phyloP scores from a whole-genome alignment of 2,113 vertebrate genomes.

The Eleginops maclovinus region DNA sequence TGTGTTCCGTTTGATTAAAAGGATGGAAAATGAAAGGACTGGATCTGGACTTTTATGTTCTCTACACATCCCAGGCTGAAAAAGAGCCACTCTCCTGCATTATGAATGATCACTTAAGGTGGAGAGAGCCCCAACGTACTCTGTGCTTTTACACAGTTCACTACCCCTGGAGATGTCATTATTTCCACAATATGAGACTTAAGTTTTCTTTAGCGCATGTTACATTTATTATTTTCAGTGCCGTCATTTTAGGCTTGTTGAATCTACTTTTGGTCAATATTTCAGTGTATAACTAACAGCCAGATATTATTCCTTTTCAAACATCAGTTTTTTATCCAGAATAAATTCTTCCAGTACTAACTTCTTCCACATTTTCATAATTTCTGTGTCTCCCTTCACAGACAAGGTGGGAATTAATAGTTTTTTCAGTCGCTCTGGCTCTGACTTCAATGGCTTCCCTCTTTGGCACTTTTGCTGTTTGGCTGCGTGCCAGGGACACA shows the following conservation, averaged over 20 bases:
- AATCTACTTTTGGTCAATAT: too few relatives aligned
- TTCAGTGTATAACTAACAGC: not conserved
- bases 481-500: slow-evolving; percentile 63
- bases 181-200: not conserved
- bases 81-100: slow-evolving; percentile 37
- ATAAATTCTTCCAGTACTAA: slow-evolving; percentile 15
- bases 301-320: not conserved
- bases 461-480: slow-evolving; percentile 62
- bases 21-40: slow-evolving; percentile 16
- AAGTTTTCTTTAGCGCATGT: not conserved
- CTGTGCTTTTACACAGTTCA: slow-evolving; percentile 46
- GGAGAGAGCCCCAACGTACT: slow-evolving; percentile 42
- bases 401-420: slow-evolving; percentile 58
- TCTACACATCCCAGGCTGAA: not conserved
- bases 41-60: slow-evolving; percentile 14
- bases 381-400: slow-evolving; percentile 38
- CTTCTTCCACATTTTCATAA: slow-evolving; percentile 17
- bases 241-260: not conserved
- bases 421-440: slow-evolving; percentile 59
- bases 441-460: slow-evolving; percentile 66
- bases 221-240: not conserved
- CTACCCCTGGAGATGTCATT: slow-evolving; percentile 25
- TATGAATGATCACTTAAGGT: slow-evolving; percentile 60
- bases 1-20: slow-evolving; percentile 32
- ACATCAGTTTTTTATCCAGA: not conserved